Base-by-base conservation (phyloP, 2,888 invertebrate genomes). In the Hypolimnas misippus region DNA sequence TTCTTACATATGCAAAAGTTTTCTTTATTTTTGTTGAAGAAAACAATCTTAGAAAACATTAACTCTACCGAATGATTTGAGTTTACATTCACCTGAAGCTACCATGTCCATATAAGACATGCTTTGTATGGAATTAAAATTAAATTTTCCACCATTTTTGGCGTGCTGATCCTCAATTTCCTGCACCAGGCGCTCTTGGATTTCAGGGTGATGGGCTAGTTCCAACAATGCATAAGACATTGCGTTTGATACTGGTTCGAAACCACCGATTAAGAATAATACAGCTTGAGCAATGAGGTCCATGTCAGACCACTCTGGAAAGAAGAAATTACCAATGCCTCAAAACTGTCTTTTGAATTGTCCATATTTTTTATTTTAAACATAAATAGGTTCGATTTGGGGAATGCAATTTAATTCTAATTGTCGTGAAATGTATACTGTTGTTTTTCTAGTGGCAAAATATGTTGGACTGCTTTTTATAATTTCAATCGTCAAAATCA, bases 21-120 rank as follows among this genome's bases (percentile, higher is more conserved):
- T n/a, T n/a, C n/a, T n/a, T n/a, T n/a, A n/a, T n/a, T n/a, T n/a
- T n/a, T n/a, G n/a, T n/a, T n/a, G n/a, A n/a, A n/a, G n/a, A n/a
- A n/a, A n/a, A n/a, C n/a, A n/a, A n/a, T n/a, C n/a, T n/a, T n/a
- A n/a, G n/a, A n/a, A n/a, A n/a, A n/a, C n/a, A n/a, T n/a, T n/a
- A n/a, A n/a, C n/a, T n/a, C n/a, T n/a, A n/a, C n/a, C n/a, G n/a
- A n/a, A n/a, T n/a, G n/a, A n/a, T n/a, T n/a, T n/a, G n/a, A n/a
- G n/a, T n/a, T 12, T 8, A 44, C 12, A 2, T 49, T 51, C 17
- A 93, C 93, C 93, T 71, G 93, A 93, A 0, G 94, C 75, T 0
- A 94, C 93, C 93, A 93, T 93, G 61, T 94, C 94, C 84, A 94
- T 75, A 63, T 94, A 94, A 17, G 87, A 86, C 93, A 94, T 90